Base-by-base conservation (phyloP, 2,113 vertebrate genomes). In the Canis aureus region DNA sequence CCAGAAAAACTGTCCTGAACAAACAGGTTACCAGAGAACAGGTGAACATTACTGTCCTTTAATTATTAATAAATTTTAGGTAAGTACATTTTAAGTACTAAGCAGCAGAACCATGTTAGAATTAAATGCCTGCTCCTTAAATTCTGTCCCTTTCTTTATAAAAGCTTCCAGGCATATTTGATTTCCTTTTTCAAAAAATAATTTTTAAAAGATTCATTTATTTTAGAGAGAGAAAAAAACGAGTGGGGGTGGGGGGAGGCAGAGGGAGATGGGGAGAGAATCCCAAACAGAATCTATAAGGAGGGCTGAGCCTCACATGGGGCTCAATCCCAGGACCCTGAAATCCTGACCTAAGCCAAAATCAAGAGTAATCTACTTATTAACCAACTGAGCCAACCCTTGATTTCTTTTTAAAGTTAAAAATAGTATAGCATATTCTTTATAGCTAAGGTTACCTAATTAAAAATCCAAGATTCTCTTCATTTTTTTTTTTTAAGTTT, bases 321-420 rank as follows among this genome's bases (percentile, higher is more conserved):
- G 67, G 32, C 32, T n/a, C 8, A 13, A 35, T 69, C 67, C 66
- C 32, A 35, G 67, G n/a, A 69, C 67, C 67, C 32, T n/a, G 16
- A 69, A 32, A 69, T n/a, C 32, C n/a, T n/a, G 67, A 69, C 32
- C 67, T 69, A 32, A 69, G 16, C 67, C 9, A 8, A 69, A 69
- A 69, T 19, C 67, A 69, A 69, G 32, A 69, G 67, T n/a, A 19
- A 16, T 32, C 32, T 32, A 69, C 16, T n/a, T n/a, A n/a, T 69
- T n/a, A 9, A 69, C 67, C 67, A 69, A 35, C 67, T 69, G 32
- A 69, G 67, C 16, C 32, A 35, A 16, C 32, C 67, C 16, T 69
- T 82, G 27, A 59, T 91, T 91, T 96, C 11, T 92, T 93, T 85
- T 73, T 49, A 25, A 71, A 67, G 22, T 96, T 62, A 85, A 95